Base-by-base conservation (phyloP, 2,888 invertebrate genomes). In the Elgonia sp. region DNA sequence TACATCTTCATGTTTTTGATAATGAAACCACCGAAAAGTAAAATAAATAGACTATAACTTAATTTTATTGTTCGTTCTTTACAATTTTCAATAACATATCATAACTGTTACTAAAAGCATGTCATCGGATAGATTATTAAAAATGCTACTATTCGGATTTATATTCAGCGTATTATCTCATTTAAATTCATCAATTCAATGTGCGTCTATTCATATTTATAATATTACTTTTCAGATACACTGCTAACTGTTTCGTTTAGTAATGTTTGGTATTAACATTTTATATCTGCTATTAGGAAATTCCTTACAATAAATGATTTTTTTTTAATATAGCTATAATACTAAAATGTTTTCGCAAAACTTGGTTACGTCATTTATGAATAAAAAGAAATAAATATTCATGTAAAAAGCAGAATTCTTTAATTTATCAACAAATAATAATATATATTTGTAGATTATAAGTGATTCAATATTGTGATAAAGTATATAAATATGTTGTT, bases 181-280 rank as follows among this genome's bases (percentile, higher is more conserved):
- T 76, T 76, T 76, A 63, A 76, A 50, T 63, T 76, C 63, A 63
- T 76, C 63, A 63, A 76, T 76, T 76, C 46, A 46, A 62, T 50
- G 29, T 29, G 14, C 63, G 76, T 29, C 39, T 50, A 63, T 65
- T 53, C 63, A 65, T 77, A 77, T 77, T 77, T 63, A 77, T 65
- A 77, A 77, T 53, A 65, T 50, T 63, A 76, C 62, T 18, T 76
- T 39, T 76, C 46, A 76, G 14, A 76, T n/a, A 76, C 42, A 60
- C 72, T 55, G 72, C 72, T 55, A 55, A 72, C 37, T 72, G 72
- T 53, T 55, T 72, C n/a, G 55, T 39, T 55, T 55, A 72, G 53
- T 55, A 39, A 53, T 14, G 39, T 55, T 39, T 14, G 53, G 55
- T 50, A 55, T 72, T 55, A 55, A 72, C 55, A 60, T 73, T 57